Conservation (phyloP, 1,140 invertebrate species). For the Papilio aristodemus region DNA sequence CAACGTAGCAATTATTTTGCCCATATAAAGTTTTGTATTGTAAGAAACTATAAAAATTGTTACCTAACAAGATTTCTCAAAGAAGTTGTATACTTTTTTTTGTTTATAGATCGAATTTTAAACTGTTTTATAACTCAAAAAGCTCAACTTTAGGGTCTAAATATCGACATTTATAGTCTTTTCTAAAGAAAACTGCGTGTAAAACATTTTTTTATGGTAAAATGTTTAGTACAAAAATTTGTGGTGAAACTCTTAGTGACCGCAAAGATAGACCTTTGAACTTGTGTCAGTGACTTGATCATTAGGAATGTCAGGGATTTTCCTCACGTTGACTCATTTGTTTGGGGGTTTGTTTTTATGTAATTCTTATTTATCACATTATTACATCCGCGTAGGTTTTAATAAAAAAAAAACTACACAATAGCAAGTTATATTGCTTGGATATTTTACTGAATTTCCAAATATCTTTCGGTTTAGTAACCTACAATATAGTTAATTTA, state of each 20-base stretch:
- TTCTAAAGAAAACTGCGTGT: too few relatives aligned
- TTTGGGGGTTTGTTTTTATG: constrained; percentile 20
- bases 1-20: background rate
- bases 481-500: too few relatives aligned
- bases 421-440: background rate
- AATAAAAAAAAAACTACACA: background rate
- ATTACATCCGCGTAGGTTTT: constrained; percentile 1
- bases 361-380: background rate
- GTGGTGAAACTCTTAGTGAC: background rate
- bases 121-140: too few relatives aligned
- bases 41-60: constrained; percentile 8
- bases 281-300: constrained; percentile 8
- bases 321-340: constrained; percentile 26
- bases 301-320: constrained; percentile 29
- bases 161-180: too few relatives aligned
- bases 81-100: background rate
- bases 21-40: background rate
- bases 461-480: too few relatives aligned
- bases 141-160: too few relatives aligned
- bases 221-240: too few relatives aligned
- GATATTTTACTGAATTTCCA: too few relatives aligned
- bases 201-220: too few relatives aligned
- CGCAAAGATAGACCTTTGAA: constrained; percentile 11
- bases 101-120: too few relatives aligned
- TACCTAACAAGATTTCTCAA: background rate